These are phyloP conservation scores for Drosophila lacteicornis DNA, from an alignment of 1,140 invertebrate species.

Conservation along the genomic window DNA sequence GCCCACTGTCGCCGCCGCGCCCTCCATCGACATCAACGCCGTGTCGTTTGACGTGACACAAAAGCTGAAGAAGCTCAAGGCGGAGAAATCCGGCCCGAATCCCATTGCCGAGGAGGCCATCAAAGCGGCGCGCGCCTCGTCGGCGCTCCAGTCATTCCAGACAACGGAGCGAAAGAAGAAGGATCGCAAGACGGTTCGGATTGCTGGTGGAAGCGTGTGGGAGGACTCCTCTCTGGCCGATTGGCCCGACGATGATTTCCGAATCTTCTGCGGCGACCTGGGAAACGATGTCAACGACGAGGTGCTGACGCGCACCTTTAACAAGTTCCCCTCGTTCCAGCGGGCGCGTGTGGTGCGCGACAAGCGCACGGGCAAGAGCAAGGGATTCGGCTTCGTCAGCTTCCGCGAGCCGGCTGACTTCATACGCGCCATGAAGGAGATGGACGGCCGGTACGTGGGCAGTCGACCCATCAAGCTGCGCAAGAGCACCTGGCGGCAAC, in stretches of 20 bases:
- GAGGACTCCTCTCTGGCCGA: slow-evolving; percentile 96
- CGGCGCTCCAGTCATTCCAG: slow-evolving; percentile 86
- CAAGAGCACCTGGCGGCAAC: slow-evolving; percentile 98
- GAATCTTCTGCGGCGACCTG: slow-evolving; percentile 99
- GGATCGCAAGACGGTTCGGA: slow-evolving; percentile 90
- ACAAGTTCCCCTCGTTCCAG: slow-evolving; percentile 97
- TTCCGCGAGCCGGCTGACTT: slow-evolving; percentile 99
- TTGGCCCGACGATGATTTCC: slow-evolving; percentile 98
- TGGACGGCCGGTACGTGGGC: slow-evolving; percentile 98
- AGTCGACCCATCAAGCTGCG: slow-evolving; percentile 98
- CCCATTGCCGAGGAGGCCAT: slow-evolving; percentile 88
- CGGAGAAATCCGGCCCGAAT: slow-evolving; percentile 88
- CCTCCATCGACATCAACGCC: slow-evolving; percentile 87
- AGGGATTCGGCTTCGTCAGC: slow-evolving; percentile 99
- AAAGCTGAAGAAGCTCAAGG: slow-evolving; percentile 88
- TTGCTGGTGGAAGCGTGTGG: slow-evolving; percentile 97
- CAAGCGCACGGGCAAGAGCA: slow-evolving; percentile 98
- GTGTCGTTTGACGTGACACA: slow-evolving; percentile 88
- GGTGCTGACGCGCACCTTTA: slow-evolving; percentile 95
- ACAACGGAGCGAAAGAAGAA: slow-evolving; percentile 87
- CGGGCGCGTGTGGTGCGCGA: slow-evolving; percentile 98
- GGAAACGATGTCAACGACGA: slow-evolving; percentile 99
- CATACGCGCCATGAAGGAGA: slow-evolving; percentile 99
- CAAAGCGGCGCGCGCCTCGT: slow-evolving; percentile 87
- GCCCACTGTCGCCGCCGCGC: slow-evolving; percentile 84